Evolutionary conservation across 2,113 vertebrate species (phyloP), one percentile per base, ranked within the genome.

Genomic region (Amia ocellicauda): DNA sequence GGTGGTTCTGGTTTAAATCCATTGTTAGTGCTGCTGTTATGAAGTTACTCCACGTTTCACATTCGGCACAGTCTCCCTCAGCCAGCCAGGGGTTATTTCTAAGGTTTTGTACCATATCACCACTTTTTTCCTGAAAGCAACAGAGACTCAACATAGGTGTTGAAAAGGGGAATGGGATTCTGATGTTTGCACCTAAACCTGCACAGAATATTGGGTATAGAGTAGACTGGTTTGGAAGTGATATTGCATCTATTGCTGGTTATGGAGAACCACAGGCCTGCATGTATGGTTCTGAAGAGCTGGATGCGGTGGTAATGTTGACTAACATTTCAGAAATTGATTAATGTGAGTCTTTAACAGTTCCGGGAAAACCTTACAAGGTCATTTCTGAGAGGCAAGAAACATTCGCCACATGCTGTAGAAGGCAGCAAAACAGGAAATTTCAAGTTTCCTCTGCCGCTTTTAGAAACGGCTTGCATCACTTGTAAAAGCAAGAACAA

Each of bases 371-470:
- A 74, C 66, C 65, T 78, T 67, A 63, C 68, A 74, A 69, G 75
- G 75, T 68, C 78, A 72, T 70, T 74, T 77, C 3, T 67, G 57
- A 86, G 73, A 75, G 76, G 62, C 74, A 76, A 47, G 14, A 14
- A 47, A 69, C 82, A 80, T 80, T 83, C 85, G 79, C 78, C 87
- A 88, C 84, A 86, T 89, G 81, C 84, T 75, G 76, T 82, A 84
- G 75, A 85, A 83, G 79, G 80, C 57, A 83, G 74, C 81, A 88
- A 87, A 90, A 89, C 89, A 90, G 89, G 89, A 90, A 88, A 90
- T 88, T 86, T 90, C 85, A 83, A 71, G 81, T 87, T 88, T 89
- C 89, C 86, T 88, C 74, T 83, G 77, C 80, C 78, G 79, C 75
- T 84, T 88, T 79, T 86, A 84, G 79, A 76, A 66, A 78, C 74